These are phyloP conservation scores for Cervus canadensis DNA, from an alignment of 2,113 vertebrate species.

Conservation along the genomic window DNA sequence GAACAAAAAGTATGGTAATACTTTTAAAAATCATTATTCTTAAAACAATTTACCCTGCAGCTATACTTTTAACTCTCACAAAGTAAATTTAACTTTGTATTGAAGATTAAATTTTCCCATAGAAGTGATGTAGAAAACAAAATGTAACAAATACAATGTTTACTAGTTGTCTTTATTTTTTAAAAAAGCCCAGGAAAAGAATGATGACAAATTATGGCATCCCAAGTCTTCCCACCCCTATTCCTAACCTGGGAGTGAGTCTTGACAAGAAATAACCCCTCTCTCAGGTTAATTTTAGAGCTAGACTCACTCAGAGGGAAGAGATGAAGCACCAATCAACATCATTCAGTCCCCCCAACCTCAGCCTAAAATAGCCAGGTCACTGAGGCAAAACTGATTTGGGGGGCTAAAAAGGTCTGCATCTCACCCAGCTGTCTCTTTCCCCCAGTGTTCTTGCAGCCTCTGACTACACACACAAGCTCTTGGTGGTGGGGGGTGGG, in stretches of 20 bases:
- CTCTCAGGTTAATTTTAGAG: conserved; percentile 50
- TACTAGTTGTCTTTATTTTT: conserved; percentile 3
- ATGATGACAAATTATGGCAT: background rate
- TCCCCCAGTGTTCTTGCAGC: conserved; percentile 7
- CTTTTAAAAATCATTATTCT: background rate
- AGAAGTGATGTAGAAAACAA: background rate
- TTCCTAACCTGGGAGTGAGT: background rate
- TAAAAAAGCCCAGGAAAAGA: background rate
- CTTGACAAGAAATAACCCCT: conserved; percentile 33
- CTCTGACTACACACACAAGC: conserved; percentile 32
- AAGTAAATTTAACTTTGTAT: conserved; percentile 34
- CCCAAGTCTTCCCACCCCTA: background rate
- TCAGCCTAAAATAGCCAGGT: conserved; percentile 46
- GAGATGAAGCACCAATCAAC: background rate
- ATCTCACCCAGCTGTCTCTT: conserved; percentile 13
- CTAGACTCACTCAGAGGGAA: background rate
- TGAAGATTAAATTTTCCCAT: background rate
- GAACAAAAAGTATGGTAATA: background rate
- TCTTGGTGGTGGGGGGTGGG: background rate
- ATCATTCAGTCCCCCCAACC: background rate
- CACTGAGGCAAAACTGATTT: conserved; percentile 59
- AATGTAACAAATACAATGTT: background rate
- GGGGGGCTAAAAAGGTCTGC: conserved; percentile 41
- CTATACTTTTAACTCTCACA: conserved; percentile 12
- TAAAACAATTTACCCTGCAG: background rate